phyloP scores from a whole-genome alignment of 2,113 vertebrate species.

The Hyperoodon ampullatus region DNA sequence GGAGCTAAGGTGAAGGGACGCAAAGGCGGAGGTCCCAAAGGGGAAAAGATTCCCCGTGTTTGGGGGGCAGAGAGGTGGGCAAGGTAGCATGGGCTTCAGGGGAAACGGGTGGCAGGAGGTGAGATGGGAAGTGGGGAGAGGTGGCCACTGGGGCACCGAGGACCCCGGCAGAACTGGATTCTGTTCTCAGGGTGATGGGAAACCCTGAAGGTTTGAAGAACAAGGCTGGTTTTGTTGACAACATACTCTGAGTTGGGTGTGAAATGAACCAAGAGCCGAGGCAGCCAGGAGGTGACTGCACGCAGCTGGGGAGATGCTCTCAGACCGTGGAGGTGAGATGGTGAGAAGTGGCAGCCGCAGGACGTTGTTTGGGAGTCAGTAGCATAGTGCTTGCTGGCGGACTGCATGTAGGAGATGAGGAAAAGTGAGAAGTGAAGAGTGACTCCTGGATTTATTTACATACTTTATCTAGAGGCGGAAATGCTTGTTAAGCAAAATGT shows the following conservation, averaged over 20 bases:
- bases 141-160: accelerated
- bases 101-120: not conserved
- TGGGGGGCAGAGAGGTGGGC: not conserved
- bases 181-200: not conserved
- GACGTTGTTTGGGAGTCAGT: not conserved
- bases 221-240: not conserved
- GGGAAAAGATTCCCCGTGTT: not conserved
- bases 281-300: accelerated
- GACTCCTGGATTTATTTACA: not conserved
- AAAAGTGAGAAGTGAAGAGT: not conserved
- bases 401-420: no score
- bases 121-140: accelerated
- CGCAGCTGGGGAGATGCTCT: not conserved
- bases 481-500: not conserved
- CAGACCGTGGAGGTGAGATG: accelerated
- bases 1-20: not conserved
- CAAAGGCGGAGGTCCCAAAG: not conserved
- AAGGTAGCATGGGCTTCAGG: not conserved
- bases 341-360: accelerated
- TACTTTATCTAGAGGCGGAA: not conserved
- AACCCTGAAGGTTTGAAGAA: not conserved
- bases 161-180: no score
- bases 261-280: not conserved
- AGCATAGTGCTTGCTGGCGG: not conserved
- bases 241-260: not conserved